phyloP scores from a whole-genome alignment of 53 echinoderm and acorn worm species.

The Stichopus horrens region DNA sequence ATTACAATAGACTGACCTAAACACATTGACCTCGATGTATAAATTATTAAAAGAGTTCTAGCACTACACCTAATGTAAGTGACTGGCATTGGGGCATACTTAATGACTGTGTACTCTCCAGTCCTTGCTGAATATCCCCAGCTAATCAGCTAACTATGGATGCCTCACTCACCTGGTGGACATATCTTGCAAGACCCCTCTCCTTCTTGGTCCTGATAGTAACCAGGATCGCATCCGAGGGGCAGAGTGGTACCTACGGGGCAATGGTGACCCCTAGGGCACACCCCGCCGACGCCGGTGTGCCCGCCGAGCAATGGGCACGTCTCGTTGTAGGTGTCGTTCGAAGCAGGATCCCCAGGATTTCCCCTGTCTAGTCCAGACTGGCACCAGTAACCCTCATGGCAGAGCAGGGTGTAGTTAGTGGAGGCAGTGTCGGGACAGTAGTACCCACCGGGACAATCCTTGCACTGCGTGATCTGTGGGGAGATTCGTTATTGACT shows the following conservation, averaged over 20 bases:
- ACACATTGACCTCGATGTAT: too few relatives aligned
- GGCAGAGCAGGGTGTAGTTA: conserved; percentile 67
- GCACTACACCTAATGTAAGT: too few relatives aligned
- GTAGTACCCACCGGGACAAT: conserved; percentile 89
- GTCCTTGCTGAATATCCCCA: too few relatives aligned
- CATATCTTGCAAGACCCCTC: conserved; percentile 73
- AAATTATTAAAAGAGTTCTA: too few relatives aligned
- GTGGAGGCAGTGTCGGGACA: conserved; percentile 73
- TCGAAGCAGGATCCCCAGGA: conserved; percentile 73
- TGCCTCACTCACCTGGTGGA: conserved; percentile 68
- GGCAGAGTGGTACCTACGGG: conserved; percentile 83
- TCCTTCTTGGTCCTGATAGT: conserved; percentile 91
- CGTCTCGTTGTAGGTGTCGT: conserved; percentile 87
- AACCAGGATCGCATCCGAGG: conserved; percentile 77
- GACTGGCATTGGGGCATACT: too few relatives aligned
- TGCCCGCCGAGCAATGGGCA: conserved; percentile 96
- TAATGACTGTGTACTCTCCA: too few relatives aligned
- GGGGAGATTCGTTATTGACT: too few relatives aligned
- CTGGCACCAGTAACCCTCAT: conserved; percentile 95
- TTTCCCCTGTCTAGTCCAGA: conserved; percentile 86
- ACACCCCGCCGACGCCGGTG: conserved; percentile 91
- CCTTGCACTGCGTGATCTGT: conserved; percentile 87
- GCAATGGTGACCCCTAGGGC: conserved; percentile 79
- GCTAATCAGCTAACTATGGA: background rate
- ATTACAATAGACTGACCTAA: too few relatives aligned